A percentile compares a stretch with the other conserved stretches of the same genome.
phyloP scores from a whole-genome alignment of 23 tunicate genomes.

The Styela clava region DNA sequence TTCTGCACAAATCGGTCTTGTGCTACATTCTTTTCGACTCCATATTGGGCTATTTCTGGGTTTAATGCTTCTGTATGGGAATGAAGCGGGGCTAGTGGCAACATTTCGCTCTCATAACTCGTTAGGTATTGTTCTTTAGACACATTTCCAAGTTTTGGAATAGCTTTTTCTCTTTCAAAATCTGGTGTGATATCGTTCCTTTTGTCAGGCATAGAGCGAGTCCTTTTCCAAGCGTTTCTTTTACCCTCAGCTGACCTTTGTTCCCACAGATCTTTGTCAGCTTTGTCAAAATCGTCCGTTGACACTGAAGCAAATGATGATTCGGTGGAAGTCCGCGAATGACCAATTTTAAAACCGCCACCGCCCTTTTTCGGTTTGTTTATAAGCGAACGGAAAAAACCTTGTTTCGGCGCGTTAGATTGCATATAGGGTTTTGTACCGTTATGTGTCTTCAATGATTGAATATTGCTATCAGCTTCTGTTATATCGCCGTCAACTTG shows the following conservation, averaged over 20 bases:
- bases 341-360: background rate
- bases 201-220: slow-evolving; percentile 50
- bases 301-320: slow-evolving; percentile 9
- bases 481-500: background rate
- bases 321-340: slow-evolving; percentile 4
- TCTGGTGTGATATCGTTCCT: background rate
- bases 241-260: slow-evolving; percentile 41
- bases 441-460: background rate
- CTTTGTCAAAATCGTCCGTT: slow-evolving; percentile 16
- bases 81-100: slow-evolving; percentile 9
- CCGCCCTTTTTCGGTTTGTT: slow-evolving; percentile 15
- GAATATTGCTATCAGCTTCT: background rate
- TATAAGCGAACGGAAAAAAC: slow-evolving; percentile 17
- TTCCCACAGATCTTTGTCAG: slow-evolving; percentile 15
- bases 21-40: slow-evolving; percentile 1
- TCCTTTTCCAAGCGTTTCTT: slow-evolving; percentile 39
- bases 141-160: background rate
- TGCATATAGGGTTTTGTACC: background rate
- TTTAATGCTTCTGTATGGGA: background rate
- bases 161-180: background rate
- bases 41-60: background rate
- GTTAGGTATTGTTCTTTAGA: slow-evolving; percentile 33
- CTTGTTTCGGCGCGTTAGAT: slow-evolving; percentile 7
- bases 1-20: background rate
- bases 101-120: slow-evolving; percentile 72